These are phyloP conservation scores for Epinotia bilunana DNA, from an alignment of 2,888 invertebrate genomes.

Conservation along the genomic window DNA sequence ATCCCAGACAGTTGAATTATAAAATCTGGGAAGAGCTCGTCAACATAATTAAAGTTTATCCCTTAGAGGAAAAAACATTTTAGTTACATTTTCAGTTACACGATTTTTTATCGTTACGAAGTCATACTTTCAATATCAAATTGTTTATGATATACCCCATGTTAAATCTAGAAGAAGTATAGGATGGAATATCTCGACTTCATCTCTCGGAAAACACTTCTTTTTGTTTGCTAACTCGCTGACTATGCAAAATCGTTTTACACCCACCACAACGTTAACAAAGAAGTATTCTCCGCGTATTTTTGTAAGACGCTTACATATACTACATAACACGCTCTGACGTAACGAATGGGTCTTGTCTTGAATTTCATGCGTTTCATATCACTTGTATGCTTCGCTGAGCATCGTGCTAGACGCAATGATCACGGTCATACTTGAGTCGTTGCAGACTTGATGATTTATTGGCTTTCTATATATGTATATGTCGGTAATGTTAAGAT, in stretches of 20 bases:
- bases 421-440: slow-evolving; percentile 47
- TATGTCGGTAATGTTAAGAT: slow-evolving; percentile 16
- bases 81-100: background rate
- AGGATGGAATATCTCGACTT: no score
- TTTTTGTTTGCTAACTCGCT: background rate
- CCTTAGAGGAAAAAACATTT: background rate
- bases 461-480: slow-evolving; percentile 31
- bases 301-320: slow-evolving; percentile 1
- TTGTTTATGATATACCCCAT: no score
- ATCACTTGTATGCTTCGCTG: slow-evolving; percentile 52
- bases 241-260: slow-evolving; percentile 2
- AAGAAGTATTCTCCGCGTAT: background rate
- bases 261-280: background rate
- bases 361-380: slow-evolving; percentile 49
- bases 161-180: no score
- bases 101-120: background rate
- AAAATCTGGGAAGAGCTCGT: background rate
- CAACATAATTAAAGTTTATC: slow-evolving; percentile 25
- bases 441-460: slow-evolving; percentile 17
- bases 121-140: background rate
- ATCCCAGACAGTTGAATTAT: background rate
- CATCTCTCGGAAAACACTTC: background rate
- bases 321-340: slow-evolving; percentile 19
- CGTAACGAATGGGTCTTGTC: slow-evolving; percentile 29
- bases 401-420: slow-evolving; percentile 52